Evolutionary conservation across 30 jellyfish, hydroid and myxozoan species (phyloP), one percentile per base, ranked within the genome.

Genomic region (Aurelia aurita complex sp. Pacific): DNA sequence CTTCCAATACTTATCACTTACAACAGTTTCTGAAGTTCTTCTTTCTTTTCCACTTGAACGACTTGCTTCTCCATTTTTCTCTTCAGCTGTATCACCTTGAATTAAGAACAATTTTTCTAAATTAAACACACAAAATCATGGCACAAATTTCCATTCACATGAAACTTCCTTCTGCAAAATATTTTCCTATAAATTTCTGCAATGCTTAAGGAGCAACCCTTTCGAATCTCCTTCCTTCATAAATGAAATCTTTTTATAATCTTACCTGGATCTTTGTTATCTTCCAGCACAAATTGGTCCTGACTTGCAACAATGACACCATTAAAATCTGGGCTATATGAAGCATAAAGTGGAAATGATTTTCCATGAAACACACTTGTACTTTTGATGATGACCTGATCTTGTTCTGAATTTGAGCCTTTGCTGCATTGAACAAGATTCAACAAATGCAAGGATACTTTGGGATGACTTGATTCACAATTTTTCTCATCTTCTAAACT

Each of bases 401-500:
- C 93, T 23, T 74, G 82, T 1, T 88, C 87, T 2, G 93, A 40
- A 35, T 17, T 74, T 29, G 86, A 34, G 34, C 85, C 82, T 19
- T 84, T 84, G 82, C 60, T 19, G 57, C 71, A 73, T 67, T 84
- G 82, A 12, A 74, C 80, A 74, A 70, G 68, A 5, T 40, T 42
- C 40, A 84, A 34, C 40, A 77, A 64, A 50, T 73, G 87, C 74
- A 84, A 61, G 67, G 35, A 61, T 15, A 84, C 96, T 59, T 64
- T 71, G 76, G 96, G 86, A 34, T 84, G 87, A 67, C 93, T 74
- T 17, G 87, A 40, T 11, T 81, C 40, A 2, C 87, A 73, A 23
- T 18, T 74, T 53, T 84, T 84, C 82, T 84, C 93, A 53, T 87
- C 96, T 40, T 77, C 96, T 53, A 87, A 65, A 55, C 90, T 87